phyloP scores from a whole-genome alignment of 2,888 invertebrate genomes.

The Folsomia candida region DNA sequence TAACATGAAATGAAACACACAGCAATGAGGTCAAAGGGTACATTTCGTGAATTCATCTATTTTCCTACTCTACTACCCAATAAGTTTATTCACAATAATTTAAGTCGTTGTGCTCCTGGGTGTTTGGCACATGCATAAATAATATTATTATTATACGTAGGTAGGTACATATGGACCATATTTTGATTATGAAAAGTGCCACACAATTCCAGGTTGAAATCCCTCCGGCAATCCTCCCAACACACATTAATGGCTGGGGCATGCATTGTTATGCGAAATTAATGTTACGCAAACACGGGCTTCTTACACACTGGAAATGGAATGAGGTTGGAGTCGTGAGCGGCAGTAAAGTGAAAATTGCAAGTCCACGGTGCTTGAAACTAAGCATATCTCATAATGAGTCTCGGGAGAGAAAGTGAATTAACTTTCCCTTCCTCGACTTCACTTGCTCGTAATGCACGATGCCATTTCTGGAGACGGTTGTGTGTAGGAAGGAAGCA shows the following conservation, averaged over 20 bases:
- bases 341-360: background rate
- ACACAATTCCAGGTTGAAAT: background rate
- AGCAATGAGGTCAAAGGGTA: too few relatives aligned
- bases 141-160: background rate
- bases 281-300: slow-evolving; percentile 3
- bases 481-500: too few relatives aligned
- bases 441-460: too few relatives aligned
- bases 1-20: too few relatives aligned
- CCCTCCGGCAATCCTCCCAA: too few relatives aligned
- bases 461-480: too few relatives aligned
- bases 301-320: background rate
- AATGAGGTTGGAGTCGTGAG: background rate
- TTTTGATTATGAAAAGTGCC: background rate
- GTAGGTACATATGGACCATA: too few relatives aligned
- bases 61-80: too few relatives aligned
- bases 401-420: background rate
- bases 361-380: background rate
- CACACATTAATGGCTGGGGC: background rate
- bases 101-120: too few relatives aligned
- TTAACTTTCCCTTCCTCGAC: background rate
- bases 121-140: background rate
- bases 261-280: background rate
- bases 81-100: too few relatives aligned
- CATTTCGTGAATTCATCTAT: too few relatives aligned
- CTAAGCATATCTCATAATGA: background rate